Evolutionary conservation across 1,140 invertebrate species (phyloP).

Genomic region (Pseudomyrmex sp.): DNA sequence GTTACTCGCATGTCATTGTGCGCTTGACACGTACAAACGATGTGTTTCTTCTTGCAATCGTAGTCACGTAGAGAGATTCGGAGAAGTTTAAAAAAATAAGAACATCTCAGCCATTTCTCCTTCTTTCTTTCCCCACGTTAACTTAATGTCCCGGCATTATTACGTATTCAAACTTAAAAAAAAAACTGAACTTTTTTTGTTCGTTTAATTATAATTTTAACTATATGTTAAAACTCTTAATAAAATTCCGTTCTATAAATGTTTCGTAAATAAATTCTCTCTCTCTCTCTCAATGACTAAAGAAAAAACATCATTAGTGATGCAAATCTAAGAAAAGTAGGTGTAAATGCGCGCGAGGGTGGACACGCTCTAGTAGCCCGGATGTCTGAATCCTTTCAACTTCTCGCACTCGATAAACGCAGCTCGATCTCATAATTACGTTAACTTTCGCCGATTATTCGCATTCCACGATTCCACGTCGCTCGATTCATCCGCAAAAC

Average conservation of each 20-base stretch:
- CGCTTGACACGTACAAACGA: conserved; percentile 6
- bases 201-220: no score
- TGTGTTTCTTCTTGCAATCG: background rate
- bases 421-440: conserved; percentile 51
- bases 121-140: no score
- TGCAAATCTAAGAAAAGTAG: background rate
- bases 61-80: no score
- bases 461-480: conserved; percentile 40
- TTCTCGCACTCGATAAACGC: conserved; percentile 47
- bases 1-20: conserved; percentile 4
- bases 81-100: background rate
- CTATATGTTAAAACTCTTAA: no score
- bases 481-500: conserved; percentile 38
- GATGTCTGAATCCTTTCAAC: background rate
- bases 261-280: background rate
- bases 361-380: background rate
- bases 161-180: no score
- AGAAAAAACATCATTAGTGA: background rate
- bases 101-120: no score
- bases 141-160: no score
- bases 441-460: conserved; percentile 58
- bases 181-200: no score
- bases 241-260: no score
- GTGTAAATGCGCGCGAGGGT: background rate
- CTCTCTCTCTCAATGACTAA: background rate